A percentile compares a stretch with the other conserved stretches of the same genome.
Conservation (phyloP, 2,888 invertebrate species). For the Falcaria lacertinaria region DNA sequence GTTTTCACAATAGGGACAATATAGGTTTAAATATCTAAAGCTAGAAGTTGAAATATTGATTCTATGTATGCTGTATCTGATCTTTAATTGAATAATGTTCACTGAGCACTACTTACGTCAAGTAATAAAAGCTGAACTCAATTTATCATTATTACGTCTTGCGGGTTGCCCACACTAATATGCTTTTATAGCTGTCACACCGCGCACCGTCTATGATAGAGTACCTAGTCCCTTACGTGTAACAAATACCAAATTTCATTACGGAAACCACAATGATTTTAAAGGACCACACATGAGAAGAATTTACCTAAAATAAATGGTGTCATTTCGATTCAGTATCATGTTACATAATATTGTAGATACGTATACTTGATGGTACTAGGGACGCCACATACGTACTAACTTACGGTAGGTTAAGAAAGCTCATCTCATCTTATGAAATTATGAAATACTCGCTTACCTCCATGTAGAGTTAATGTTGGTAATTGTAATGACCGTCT, state of each 20-base stretch:
- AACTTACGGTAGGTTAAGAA: conserved; percentile 10
- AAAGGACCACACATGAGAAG: background rate
- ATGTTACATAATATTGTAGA: background rate
- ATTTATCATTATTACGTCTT: background rate
- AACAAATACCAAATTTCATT: background rate
- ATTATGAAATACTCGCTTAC: conserved; percentile 21
- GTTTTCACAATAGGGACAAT: conserved; percentile 30
- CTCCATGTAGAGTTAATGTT: conserved; percentile 22
- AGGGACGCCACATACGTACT: no score
- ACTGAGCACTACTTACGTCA: no score
- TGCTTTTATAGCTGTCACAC: background rate
- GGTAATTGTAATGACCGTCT: conserved; percentile 37
- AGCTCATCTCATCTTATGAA: conserved; percentile 16
- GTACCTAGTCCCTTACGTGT: background rate
- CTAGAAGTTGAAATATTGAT: no score
- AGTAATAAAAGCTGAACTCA: no score
- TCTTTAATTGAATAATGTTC: no score
- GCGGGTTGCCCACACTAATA: background rate
- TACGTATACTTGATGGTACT: no score
- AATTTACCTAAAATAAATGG: background rate
- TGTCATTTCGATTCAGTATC: background rate
- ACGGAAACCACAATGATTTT: background rate
- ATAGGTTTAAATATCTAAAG: no score
- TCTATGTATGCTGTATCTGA: no score
- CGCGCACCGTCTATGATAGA: background rate